Percentiles rank a stretch among this genome's conserved stretches.
Conservation (phyloP, 2,113 vertebrate genomes). For the Lynx canadensis region DNA sequence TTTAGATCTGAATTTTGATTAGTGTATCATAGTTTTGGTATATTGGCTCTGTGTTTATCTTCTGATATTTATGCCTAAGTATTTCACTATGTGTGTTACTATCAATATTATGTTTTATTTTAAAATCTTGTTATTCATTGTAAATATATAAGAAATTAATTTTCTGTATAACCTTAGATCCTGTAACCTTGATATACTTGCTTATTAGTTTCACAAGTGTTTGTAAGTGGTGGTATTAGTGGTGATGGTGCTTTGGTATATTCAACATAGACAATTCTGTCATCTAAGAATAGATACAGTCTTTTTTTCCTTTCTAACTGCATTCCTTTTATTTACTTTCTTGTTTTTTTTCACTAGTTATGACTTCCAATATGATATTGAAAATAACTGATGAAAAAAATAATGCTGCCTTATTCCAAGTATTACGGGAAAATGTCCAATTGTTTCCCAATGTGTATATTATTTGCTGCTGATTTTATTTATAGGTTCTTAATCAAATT, state of each 20-base stretch:
- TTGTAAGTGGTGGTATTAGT: background rate
- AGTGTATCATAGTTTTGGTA: background rate
- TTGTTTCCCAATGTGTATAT: background rate
- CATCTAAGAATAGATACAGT: background rate
- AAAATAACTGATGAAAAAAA: background rate
- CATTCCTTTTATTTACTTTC: background rate
- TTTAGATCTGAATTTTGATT: background rate
- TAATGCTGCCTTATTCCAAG: background rate
- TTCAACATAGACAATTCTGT: background rate
- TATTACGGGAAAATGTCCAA: background rate
- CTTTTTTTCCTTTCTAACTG: background rate
- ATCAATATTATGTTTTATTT: background rate
- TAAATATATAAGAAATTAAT: background rate
- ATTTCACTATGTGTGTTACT: background rate
- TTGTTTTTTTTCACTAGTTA: background rate
- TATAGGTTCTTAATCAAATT: background rate
- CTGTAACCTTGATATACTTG: background rate
- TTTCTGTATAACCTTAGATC: background rate
- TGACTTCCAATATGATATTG: background rate
- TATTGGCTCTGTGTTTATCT: background rate
- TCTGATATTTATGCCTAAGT: background rate
- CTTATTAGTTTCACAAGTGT: background rate
- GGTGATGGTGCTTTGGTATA: background rate
- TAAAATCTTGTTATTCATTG: background rate
- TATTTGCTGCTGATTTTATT: background rate